phyloP scores from a whole-genome alignment of 2,888 invertebrate species.

The Drosophila borborema region DNA sequence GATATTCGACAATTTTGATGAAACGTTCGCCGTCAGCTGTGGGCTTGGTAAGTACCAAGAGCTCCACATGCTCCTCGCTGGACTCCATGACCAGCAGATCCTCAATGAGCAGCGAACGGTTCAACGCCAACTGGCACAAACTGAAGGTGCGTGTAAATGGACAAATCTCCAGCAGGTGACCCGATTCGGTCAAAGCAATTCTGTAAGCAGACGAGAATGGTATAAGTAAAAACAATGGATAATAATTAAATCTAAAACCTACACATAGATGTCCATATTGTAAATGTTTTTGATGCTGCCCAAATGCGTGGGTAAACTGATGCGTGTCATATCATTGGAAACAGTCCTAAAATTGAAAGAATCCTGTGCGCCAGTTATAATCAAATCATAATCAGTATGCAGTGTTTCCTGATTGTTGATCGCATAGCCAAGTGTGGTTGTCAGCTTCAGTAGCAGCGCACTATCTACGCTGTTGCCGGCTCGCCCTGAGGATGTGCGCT shows the following conservation, averaged over 20 bases:
- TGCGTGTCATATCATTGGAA: slow-evolving; percentile 54
- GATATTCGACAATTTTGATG: slow-evolving; percentile 84
- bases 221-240: background rate
- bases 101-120: slow-evolving; percentile 70
- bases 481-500: slow-evolving; percentile 59
- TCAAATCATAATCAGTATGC: slow-evolving; percentile 24
- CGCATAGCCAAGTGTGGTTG: slow-evolving; percentile 28
- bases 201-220: slow-evolving; percentile 44
- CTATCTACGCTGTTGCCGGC: slow-evolving; percentile 56
- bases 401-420: slow-evolving; percentile 55
- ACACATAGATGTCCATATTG: slow-evolving; percentile 82
- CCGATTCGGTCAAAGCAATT: slow-evolving; percentile 80
- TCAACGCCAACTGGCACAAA: slow-evolving; percentile 35
- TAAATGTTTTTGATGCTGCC: slow-evolving; percentile 79
- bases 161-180: slow-evolving; percentile 83
- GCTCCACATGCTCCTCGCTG: slow-evolving; percentile 80
- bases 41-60: slow-evolving; percentile 80
- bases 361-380: slow-evolving; percentile 64
- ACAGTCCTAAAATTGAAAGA: slow-evolving; percentile 63
- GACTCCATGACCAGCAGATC: slow-evolving; percentile 83
- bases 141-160: slow-evolving; percentile 76
- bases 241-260: slow-evolving; percentile 28
- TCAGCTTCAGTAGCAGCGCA: slow-evolving; percentile 49
- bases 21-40: slow-evolving; percentile 54
- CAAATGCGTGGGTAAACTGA: slow-evolving; percentile 69